Evolutionary conservation across 2,888 invertebrate species (phyloP), one percentile per base, ranked within the genome.

Genomic region (Ctenicera cuprea): DNA sequence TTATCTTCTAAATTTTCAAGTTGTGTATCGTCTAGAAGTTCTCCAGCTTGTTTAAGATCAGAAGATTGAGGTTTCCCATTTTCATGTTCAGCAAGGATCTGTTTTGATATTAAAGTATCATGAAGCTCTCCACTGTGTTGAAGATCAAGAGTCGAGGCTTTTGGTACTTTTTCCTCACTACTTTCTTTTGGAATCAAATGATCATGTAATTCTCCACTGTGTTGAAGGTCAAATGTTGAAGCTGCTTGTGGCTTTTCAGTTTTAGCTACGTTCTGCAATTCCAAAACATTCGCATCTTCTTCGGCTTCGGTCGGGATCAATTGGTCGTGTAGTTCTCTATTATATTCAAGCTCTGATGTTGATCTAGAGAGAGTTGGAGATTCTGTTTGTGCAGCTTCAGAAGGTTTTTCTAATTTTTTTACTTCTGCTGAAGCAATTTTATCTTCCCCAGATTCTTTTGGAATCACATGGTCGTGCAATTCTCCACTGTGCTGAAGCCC

Each of bases 171-270:
- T 2, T 14, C 14, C 14, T 4, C 26, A 14, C 12, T 22, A 26
- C 4, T 26, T 12, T 22, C 52, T 16, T 66, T 54, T 74, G 74
- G 59, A 70, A 72, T 71, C 12, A 12, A 14, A 22, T 8, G 18
- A 41, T 64, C 59, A 43, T 73, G 57, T 3, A 57, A 20, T 59
- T 64, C 45, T 12, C 33, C 33, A 33, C 37, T 62, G 8, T 70
- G 65, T 33, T 59, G 61, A 1, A 57, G 37, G 1, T 2, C 14
- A 45, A 45, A 3, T 16, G 5, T 3, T 14, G 43, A 3, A 3
- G 14, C 14, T 14, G 4, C 14, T 8, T 14, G 11, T 45, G 14
- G 7, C 14, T 4, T 14, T 7, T 16, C 8, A 3, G 43, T 7
- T n/a, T 45, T 14, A n/a, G n/a, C n/a, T n/a, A n/a, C n/a, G n/a